Evolutionary conservation across 2,888 invertebrate genomes (phyloP).

Genomic region (Scaeva pyrastri): DNA sequence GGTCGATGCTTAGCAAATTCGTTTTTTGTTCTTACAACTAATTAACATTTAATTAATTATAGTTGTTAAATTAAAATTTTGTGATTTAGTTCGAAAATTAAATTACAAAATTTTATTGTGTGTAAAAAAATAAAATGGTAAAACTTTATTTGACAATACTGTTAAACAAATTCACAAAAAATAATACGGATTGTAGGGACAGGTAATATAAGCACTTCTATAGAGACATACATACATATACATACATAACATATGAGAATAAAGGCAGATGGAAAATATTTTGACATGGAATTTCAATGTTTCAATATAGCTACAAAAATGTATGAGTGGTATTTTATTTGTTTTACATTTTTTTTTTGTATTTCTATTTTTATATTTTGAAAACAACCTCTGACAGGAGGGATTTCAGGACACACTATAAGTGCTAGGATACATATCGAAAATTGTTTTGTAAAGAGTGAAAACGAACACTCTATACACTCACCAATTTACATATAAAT

Average conservation of each 20-base stretch:
- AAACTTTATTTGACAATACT: neutral
- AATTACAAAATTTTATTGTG: too few species aligned
- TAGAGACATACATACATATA: too few species aligned
- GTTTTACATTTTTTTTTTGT: neutral
- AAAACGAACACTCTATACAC: neutral
- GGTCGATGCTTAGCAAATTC: too few species aligned
- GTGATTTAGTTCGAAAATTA: too few species aligned
- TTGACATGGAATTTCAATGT: slow-evolving; percentile 24
- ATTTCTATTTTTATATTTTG: neutral
- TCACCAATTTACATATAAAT: neutral
- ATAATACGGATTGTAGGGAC: neutral
- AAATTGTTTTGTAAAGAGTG: neutral
- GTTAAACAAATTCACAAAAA: neutral
- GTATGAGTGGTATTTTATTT: neutral
- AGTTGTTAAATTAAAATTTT: too few species aligned
- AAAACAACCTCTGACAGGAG: neutral
- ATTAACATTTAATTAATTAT: too few species aligned
- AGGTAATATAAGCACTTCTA: too few species aligned
- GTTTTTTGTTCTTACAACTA: too few species aligned
- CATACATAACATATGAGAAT: neutral
- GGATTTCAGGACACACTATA: neutral
- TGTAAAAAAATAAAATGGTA: too few species aligned
- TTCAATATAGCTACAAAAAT: slow-evolving; percentile 17
- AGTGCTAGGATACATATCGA: neutral
- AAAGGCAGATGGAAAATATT: slow-evolving; percentile 20